A percentile compares a stretch with the other conserved stretches of the same genome.
Conservation (phyloP, 2,113 vertebrate species). For the Cacatua alba region DNA sequence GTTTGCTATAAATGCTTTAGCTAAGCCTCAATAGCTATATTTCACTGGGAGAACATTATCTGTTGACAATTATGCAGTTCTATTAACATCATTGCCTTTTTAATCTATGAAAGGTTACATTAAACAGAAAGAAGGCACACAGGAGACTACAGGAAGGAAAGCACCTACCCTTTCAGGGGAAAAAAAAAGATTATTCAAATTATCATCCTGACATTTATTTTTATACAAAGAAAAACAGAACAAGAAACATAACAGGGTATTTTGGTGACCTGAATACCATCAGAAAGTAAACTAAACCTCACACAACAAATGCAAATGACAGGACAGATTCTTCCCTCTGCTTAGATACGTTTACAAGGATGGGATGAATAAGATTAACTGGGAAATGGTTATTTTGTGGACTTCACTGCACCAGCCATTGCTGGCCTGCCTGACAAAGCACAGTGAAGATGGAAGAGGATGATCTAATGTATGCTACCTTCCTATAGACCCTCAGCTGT, state of each 20-base stretch:
- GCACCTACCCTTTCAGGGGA: background rate
- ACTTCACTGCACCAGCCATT: background rate
- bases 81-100: conserved; percentile 71
- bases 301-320: conserved; percentile 16
- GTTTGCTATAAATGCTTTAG: conserved; percentile 60
- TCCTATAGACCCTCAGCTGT: background rate
- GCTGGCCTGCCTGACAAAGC: background rate
- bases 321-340: background rate
- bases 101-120: conserved; percentile 69
- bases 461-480: background rate
- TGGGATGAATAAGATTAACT: background rate
- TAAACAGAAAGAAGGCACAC: conserved; percentile 58
- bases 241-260: conserved; percentile 2
- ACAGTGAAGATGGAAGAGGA: background rate
- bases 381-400: background rate
- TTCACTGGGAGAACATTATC: conserved; percentile 67
- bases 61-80: conserved; percentile 70
- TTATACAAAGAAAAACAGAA: conserved; percentile 41
- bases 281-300: conserved; percentile 44
- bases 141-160: conserved; percentile 26
- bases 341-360: background rate
- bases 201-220: conserved; percentile 46
- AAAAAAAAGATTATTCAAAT: conserved; percentile 38
- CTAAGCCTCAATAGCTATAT: conserved; percentile 53
- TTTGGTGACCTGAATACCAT: conserved; percentile 31